A percentile compares a stretch with the other conserved stretches of the same genome.
These are phyloP conservation scores for Elaphurus davidianus DNA, from an alignment of 2,113 vertebrate genomes.

Conservation along the genomic window DNA sequence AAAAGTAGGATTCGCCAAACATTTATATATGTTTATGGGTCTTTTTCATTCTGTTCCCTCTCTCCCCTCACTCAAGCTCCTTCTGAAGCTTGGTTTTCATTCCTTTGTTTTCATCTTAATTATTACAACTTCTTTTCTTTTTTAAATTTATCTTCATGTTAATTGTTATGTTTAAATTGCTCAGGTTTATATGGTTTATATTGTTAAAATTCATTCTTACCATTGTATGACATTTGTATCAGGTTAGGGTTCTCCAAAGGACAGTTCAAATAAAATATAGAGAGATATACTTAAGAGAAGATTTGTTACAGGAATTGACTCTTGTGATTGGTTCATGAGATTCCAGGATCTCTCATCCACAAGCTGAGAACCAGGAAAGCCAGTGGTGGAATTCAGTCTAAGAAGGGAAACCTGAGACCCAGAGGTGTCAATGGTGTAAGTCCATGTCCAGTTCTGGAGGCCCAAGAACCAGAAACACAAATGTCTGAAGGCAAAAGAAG, in stretches of 20 bases:
- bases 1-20: background rate
- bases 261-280: background rate
- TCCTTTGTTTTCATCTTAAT: background rate
- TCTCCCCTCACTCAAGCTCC: background rate
- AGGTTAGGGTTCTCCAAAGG: background rate
- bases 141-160: background rate
- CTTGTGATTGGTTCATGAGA: background rate
- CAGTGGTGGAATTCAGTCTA: background rate
- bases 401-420: background rate
- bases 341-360: background rate
- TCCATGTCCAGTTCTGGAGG: background rate
- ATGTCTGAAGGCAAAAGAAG: background rate
- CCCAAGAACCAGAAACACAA: background rate
- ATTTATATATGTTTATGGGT: background rate
- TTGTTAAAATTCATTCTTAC: background rate
- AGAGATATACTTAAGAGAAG: background rate
- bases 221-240: background rate
- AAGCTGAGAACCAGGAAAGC: background rate
- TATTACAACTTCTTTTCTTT: background rate
- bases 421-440: background rate
- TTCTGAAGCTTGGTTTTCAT: background rate
- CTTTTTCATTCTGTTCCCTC: background rate
- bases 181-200: background rate
- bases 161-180: background rate
- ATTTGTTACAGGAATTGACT: background rate